phyloP scores from a whole-genome alignment of 2,888 invertebrate species.

The Drosophila mercatorum region DNA sequence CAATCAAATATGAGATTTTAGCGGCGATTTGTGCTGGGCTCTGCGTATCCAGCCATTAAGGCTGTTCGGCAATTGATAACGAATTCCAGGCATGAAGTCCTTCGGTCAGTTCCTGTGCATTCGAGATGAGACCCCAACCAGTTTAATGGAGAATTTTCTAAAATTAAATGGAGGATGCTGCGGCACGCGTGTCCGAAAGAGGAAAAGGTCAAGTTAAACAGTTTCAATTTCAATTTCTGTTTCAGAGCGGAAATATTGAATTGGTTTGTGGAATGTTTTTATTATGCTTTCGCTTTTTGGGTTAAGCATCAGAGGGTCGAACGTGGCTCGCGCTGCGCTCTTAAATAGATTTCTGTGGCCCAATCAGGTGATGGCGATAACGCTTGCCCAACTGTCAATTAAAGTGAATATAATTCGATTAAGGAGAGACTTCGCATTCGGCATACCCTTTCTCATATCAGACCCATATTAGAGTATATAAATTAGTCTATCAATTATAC shows the following conservation, averaged over 20 bases:
- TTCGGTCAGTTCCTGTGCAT: slow-evolving; percentile 64
- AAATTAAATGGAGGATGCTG: slow-evolving; percentile 59
- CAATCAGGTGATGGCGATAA: slow-evolving; percentile 58
- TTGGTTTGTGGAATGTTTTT: slow-evolving; percentile 78
- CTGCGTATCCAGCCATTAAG: slow-evolving; percentile 8
- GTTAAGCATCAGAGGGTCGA: slow-evolving; percentile 36
- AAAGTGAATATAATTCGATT: slow-evolving; percentile 16
- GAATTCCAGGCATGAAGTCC: slow-evolving; percentile 69
- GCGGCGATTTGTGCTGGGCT: slow-evolving; percentile 54
- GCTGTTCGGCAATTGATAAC: slow-evolving; percentile 59
- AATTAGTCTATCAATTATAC: background rate
- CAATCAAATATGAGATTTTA: slow-evolving; percentile 63
- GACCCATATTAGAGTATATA: no score
- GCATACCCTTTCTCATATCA: background rate
- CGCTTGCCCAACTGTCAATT: slow-evolving; percentile 35
- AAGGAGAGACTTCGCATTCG: no score
- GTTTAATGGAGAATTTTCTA: slow-evolving; percentile 44
- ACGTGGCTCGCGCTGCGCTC: slow-evolving; percentile 29
- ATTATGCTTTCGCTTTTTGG: slow-evolving; percentile 50
- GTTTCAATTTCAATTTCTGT: slow-evolving; percentile 53
- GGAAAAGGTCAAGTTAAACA: slow-evolving; percentile 29
- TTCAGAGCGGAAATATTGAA: slow-evolving; percentile 69
- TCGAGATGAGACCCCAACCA: slow-evolving; percentile 57
- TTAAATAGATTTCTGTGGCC: slow-evolving; percentile 61
- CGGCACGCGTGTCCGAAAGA: background rate